Base-by-base conservation (phyloP, 2,888 invertebrate genomes). In the Aspidiotus rigidus region DNA sequence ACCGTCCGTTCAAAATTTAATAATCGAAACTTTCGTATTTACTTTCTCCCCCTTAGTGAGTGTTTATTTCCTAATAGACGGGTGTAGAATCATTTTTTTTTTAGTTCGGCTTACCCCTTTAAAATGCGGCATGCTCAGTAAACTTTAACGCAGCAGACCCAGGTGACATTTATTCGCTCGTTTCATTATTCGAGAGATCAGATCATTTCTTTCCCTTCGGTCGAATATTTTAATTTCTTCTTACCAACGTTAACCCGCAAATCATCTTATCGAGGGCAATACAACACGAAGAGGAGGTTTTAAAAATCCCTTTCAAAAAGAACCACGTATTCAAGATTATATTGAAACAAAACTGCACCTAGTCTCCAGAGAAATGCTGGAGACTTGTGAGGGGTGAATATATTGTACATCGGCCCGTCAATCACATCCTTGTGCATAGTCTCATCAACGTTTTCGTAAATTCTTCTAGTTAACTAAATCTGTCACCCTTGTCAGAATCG, bases 11-110 rank as follows among this genome's bases (percentile, higher is more conserved):
- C 7, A 59, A 59, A 39, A 59, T 59, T 59, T 59, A 59, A 59
- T 59, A 59, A 39, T 59, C 59, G 59, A 59, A 59, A 59, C 17
- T 59, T 59, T 28, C 28, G 39, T 59, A 59, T 59, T 59, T 28
- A 59, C 28, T 59, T 59, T 13, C 59, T 59, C 59, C 59, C 59
- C 59, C 28, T 3, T 5, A 28, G 28, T 28, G 28, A 28, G 28
- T 59, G 59, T 59, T 59, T 28, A 59, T 59, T 59, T 59, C 28
- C 59, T 7, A 59, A 39, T 39, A 59, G 17, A 10, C 39, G 59
- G 7, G 39, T 2, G 28, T 39, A 28, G 17, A 39, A 59, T 59
- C 39, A 16, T 56, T 5, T 49, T 49, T 49, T n/a, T 49, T 49
- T n/a, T n/a, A 6, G n/a, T n/a, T 49, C 49, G 49, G n/a, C 49